Base-by-base conservation (phyloP, 2,888 invertebrate species). In the Chymomyza fuscimana region DNA sequence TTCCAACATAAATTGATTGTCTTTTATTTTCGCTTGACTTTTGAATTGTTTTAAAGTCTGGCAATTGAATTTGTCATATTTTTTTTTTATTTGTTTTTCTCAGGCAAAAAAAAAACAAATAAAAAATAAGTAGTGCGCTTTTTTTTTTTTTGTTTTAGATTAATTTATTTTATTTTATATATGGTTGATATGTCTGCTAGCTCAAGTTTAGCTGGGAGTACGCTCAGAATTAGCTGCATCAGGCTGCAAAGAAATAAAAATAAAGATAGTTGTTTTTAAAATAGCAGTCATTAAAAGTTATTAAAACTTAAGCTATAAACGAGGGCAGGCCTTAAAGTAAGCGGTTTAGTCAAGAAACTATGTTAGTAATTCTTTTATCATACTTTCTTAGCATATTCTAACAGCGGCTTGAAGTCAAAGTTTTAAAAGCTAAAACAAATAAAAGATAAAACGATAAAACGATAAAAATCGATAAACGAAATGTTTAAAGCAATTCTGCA, bases 1-100 rank as follows among this genome's bases (percentile, higher is more conserved):
- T 32, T 32, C 25, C 40, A 46, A 22, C 29, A 29, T 22, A 32
- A 60, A n/a, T 25, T 60, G 60, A 32, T 60, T 60, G n/a, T 60
- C n/a, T 19, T 25, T 60, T 32, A 60, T 36, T 60, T 60, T 60
- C 22, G 36, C 19, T n/a, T 19, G 60, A 32, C 9, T 29, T 60
- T 1, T 32, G 6, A 40, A 40, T 40, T 5, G 12, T 12, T 40
- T 10, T 5, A 40, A 40, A 40, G 40, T 40, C 40, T 46, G 40
- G 40, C 40, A 46, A 32, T 32, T 32, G 32, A 32, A 7, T 32
- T 32, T 32, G 32, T 32, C 32, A 32, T 32, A 32, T 32, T 32
- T 5, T 32, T 32, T 40, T 46, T 46, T 46, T 12, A 46, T 46
- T 46, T 15, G 40, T 12, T 46, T 46, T 46, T 46, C 12, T 12